Evolutionary conservation across 1,140 invertebrate genomes (phyloP).

Genomic region (Asbolus verrucosus): DNA sequence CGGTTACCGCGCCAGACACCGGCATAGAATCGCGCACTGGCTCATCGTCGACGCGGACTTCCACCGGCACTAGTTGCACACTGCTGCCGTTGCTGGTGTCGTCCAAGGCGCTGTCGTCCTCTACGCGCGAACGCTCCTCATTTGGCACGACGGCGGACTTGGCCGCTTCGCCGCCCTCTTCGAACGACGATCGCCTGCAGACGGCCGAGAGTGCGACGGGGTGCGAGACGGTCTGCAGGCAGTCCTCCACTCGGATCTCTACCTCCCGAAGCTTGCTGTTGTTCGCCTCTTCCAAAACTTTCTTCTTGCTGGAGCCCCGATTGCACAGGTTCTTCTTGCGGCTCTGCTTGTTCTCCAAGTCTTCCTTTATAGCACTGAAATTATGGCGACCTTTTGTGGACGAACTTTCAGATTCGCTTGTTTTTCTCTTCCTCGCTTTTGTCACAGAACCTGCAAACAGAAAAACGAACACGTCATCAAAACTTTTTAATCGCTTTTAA

Average conservation of each 20-base stretch:
- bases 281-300: conserved; percentile 64
- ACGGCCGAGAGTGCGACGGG: conserved; percentile 51
- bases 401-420: conserved; percentile 57
- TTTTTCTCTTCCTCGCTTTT: conserved; percentile 60
- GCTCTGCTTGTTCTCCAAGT: conserved; percentile 62
- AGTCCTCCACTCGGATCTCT: conserved; percentile 57
- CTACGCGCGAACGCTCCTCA: too few species aligned
- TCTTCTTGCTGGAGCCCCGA: conserved; percentile 60
- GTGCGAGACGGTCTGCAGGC: conserved; percentile 56
- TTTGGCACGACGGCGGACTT: too few species aligned
- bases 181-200: conserved; percentile 52
- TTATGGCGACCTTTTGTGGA: conserved; percentile 45
- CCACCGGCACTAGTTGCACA: conserved; percentile 53
- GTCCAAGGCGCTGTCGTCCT: conserved; percentile 53
- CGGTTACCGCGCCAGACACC: conserved; percentile 65
- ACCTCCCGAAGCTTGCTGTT: conserved; percentile 64
- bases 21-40: conserved; percentile 63
- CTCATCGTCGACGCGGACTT: conserved; percentile 43
- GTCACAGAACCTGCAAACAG: conserved; percentile 57
- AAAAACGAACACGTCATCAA: too few species aligned
- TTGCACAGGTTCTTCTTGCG: conserved; percentile 56
- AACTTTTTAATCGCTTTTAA: too few species aligned
- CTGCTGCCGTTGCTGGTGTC: conserved; percentile 57
- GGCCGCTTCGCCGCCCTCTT: conserved; percentile 47
- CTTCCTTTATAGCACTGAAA: conserved; percentile 60